These are phyloP conservation scores for Eretmocerus hayati DNA, from an alignment of 2,888 invertebrate genomes.

Conservation along the genomic window DNA sequence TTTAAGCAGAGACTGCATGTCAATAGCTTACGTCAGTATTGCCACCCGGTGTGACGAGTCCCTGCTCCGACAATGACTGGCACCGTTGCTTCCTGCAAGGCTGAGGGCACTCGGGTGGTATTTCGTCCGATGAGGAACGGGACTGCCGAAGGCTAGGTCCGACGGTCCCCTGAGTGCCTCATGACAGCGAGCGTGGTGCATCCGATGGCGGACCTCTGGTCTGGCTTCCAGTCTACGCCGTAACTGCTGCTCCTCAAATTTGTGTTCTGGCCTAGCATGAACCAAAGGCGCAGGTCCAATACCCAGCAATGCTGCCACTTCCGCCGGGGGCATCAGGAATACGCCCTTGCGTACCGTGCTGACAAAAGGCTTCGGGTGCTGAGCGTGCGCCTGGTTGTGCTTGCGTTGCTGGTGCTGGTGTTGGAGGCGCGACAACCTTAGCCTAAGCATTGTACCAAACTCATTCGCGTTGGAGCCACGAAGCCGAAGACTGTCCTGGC, in stretches of 20 bases:
- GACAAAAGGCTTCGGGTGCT: constrained; percentile 57
- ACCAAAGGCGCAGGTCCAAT: constrained; percentile 41
- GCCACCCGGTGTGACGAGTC: too few species aligned
- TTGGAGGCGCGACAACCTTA: constrained; percentile 63
- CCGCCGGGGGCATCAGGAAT: constrained; percentile 72
- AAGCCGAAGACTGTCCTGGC: constrained; percentile 45
- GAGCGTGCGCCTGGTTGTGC: constrained; percentile 16
- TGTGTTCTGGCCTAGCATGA: constrained; percentile 25
- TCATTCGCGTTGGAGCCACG: constrained; percentile 42
- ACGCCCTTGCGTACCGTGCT: constrained; percentile 75
- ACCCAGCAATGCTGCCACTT: constrained; percentile 59
- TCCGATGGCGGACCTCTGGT: constrained; percentile 21
- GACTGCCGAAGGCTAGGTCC: constrained; percentile 35
- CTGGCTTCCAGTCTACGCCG: constrained; percentile 31
- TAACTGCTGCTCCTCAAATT: constrained; percentile 34
- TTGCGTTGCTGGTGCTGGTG: constrained; percentile 49
- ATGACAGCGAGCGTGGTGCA: constrained; percentile 38
- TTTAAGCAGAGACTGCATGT: too few species aligned
- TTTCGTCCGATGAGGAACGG: too few species aligned
- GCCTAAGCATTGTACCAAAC: constrained; percentile 66
- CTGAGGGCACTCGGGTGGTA: too few species aligned
- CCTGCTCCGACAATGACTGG: too few species aligned
- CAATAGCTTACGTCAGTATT: too few species aligned
- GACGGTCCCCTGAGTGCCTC: constrained; percentile 40
- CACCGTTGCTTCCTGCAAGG: too few species aligned